phyloP scores from a whole-genome alignment of 2,888 invertebrate species.

The Tigriopus californicus region DNA sequence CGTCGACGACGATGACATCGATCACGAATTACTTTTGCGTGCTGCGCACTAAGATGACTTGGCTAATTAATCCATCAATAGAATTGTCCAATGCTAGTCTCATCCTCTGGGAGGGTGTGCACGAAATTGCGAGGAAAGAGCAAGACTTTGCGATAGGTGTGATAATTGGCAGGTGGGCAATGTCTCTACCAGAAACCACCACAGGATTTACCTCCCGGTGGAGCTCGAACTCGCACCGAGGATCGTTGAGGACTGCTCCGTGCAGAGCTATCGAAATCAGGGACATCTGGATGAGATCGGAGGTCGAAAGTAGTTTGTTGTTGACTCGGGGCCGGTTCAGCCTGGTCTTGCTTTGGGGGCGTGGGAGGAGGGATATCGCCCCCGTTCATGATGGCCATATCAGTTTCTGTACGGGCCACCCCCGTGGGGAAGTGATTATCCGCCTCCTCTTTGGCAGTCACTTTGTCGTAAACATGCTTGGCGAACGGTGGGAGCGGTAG shows the following conservation, averaged over 20 bases:
- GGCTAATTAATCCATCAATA: too few species aligned
- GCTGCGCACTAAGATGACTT: too few species aligned
- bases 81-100: too few species aligned
- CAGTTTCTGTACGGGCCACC: background rate
- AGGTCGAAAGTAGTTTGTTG: slow-evolving; percentile 4
- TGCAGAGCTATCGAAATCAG: background rate
- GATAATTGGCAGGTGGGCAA: background rate
- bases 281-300: slow-evolving; percentile 7
- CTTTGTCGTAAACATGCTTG: slow-evolving; percentile 43
- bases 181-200: slow-evolving; percentile 56
- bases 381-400: background rate
- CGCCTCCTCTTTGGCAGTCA: background rate
- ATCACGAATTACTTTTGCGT: too few species aligned
- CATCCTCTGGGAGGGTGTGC: too few species aligned
- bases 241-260: slow-evolving; percentile 44
- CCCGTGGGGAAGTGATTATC: background rate
- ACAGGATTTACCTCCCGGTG: slow-evolving; percentile 73
- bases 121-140: background rate
- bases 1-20: too few species aligned
- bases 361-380: background rate
- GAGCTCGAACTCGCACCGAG: slow-evolving; percentile 66
- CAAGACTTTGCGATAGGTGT: background rate
- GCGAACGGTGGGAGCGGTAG: slow-evolving; percentile 54
- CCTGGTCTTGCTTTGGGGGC: background rate
- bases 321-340: background rate